Evolutionary conservation across 2,113 vertebrate species (phyloP), one percentile per base, ranked within the genome.

Genomic region (Parus major): DNA sequence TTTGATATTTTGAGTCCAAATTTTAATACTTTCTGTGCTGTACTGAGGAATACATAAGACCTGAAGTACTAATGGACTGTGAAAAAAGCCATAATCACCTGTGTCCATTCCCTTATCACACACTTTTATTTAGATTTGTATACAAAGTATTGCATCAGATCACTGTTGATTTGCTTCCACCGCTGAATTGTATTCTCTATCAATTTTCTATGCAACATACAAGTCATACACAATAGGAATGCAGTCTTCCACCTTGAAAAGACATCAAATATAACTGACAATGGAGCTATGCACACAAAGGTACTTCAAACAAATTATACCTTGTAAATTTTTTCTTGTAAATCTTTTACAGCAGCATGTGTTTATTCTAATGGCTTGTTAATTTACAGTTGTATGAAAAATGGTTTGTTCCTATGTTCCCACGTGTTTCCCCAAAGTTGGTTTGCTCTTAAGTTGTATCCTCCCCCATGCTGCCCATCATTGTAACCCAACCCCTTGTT

Each of bases 1-100:
- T 47, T 2, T 82, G 46, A 42, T 6, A 4, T 52, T 85, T 85
- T 1, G 1, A n/a, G 4, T 73, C 5, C 0, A 2, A 57, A 25
- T 65, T 90, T 64, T 28, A 79, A 28, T 44, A 25, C 1, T 61
- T 44, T 66, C 29, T 53, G 7, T 71, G 16, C 31, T 42, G 17
- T 39, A 65, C 15, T 59, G 19, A 53, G 33, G 16, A 56, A 60
- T 14, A 93, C 76, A 47, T 55, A 29, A 79, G 24, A 56, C 18
- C 29, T 70, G 21, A 72, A 82, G 16, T 50, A 66, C 8, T 69
- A 85, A 44, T 7, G 53, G 15, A 31, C 41, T 36, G 36, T 86
- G 46, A 79, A 24, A 76, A 84, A 82, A 17, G 4, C 9, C 29
- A 17, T 59, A 75, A 55, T 68, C 2, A 52, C 52, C 14, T 79